Base-by-base conservation (phyloP, 30 jellyfish, hydroid and myxozoan genomes). In the Nemopilema nomurai region DNA sequence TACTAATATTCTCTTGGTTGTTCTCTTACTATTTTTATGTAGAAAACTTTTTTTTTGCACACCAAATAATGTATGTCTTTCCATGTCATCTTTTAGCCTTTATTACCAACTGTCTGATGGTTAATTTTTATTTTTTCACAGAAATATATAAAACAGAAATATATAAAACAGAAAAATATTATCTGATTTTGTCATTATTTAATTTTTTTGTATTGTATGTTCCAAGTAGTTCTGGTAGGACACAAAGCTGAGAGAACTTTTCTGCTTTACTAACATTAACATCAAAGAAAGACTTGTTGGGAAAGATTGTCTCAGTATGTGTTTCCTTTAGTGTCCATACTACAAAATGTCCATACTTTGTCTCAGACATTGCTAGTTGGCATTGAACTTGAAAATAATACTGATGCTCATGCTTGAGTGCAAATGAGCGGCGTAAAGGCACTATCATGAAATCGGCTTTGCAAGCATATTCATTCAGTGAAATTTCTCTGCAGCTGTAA, bases 371-470 rank as follows among this genome's bases (percentile, higher is more conserved):
- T 18, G 31, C 27, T 18, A 69, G 27, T 69, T 69, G 80, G 26
- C 26, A 23, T 69, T 69, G 80, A 69, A 69, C 62, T 69, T 69
- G 80, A 28, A 18, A 69, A 28, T 69, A 69, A 69, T 69, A 69
- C 20, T 22, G 49, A 69, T 18, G 80, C 24, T 9, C 62, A 18
- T 28, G 26, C 25, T 69, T 26, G 26, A 28, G 31, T 18, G 62
- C 52, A 18, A 28, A 69, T 28, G 27, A 18, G 52, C 52, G 49
- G 31, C 31, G 9, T 18, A 69, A 18, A 25, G 27, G 51, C 49
- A 25, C 52, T 25, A 69, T 4, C 27, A 23, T 18, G 26, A 13
- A 21, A 19, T 27, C 52, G 27, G 27, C 31, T 23, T 69, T 69
- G 80, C 26, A 19, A 69, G 62, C 26, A 23, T 21, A 21, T 25